Base-by-base conservation (phyloP, 2,797 vertebrate genomes). In the Sparus aurata region DNA sequence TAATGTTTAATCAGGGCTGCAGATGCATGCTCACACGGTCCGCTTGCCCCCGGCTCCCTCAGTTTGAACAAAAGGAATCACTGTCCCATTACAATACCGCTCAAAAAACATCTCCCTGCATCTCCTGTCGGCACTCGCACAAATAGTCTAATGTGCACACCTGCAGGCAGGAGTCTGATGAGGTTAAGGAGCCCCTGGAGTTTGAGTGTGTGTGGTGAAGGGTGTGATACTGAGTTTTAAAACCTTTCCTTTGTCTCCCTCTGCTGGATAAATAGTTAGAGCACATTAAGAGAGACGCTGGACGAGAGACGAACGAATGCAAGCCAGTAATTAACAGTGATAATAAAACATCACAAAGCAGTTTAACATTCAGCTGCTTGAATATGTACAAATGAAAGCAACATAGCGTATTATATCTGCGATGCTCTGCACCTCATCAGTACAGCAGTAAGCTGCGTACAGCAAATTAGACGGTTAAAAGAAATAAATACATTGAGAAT, bases 171-270 rank as follows among this genome's bases (percentile, higher is more conserved):
- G 46, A 23, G 53, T 73, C 63, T 43, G 22, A 45, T 50, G 23
- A 70, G 50, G 25, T 60, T 22, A 15, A 23, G 27, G 27, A 47
- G 16, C 16, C 12, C 45, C 34, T 22, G 7, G 46, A 10, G 27
- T 34, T 3, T 54, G 16, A n/a, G 12, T 6, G 47, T 22, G 22
- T 15, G 16, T 3, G 12, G 8, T 4, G 3, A 3, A 2, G 11
- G 3, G 23, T 5, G 9, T 27, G 6, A 22, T 43, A 66, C 13
- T 13, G 7, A 2, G 22, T 65, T 77, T 78, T 43, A 69, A 83
- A 82, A 41, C 8, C 4, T 72, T n/a, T 69, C 23, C 45, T 83
- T n/a, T 88, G 78, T 79, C 87, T 80, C 82, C 80, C 78, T 83
- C 86, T 91, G 49, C 41, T 90, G 87, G 85, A 78, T 18, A 47